Evolutionary conservation across 2,888 invertebrate species (phyloP).

Genomic region (Andrena bucephala): DNA sequence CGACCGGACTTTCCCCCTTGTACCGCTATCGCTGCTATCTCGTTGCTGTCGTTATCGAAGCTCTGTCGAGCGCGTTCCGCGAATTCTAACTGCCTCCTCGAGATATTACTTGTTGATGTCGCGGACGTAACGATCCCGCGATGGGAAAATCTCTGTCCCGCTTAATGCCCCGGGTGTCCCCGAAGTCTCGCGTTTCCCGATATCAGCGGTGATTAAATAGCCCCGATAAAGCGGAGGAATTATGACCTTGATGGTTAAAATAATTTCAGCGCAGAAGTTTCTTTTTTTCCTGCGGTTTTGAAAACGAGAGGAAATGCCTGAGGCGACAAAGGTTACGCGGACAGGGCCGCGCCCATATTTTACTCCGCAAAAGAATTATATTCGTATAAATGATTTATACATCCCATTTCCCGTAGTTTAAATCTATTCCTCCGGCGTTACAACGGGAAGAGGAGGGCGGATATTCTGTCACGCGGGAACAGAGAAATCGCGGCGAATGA

Average conservation of each 20-base stretch:
- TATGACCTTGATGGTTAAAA: not conserved
- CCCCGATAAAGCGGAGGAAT: not conserved
- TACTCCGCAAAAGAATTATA: constrained; percentile 35
- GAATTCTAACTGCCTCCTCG: constrained; percentile 4
- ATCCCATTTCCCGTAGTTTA: constrained; percentile 51
- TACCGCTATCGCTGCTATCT: constrained; percentile 26
- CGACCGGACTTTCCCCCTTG: not conserved
- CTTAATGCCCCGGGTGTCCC: not conserved
- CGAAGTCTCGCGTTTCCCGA: not conserved
- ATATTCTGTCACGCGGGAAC: constrained; percentile 25
- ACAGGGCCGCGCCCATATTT: not conserved
- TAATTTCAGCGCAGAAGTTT: not conserved
- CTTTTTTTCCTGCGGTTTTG: not conserved
- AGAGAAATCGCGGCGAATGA: constrained; percentile 22
- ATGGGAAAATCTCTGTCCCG: constrained; percentile 9
- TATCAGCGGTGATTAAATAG: not conserved
- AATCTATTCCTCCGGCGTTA: constrained; percentile 49
- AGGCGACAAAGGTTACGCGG: not conserved
- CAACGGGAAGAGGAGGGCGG: constrained; percentile 24
- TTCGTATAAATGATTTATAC: constrained; percentile 45
- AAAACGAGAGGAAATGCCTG: constrained; percentile 9
- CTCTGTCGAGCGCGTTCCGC: not conserved
- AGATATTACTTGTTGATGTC: constrained; percentile 54
- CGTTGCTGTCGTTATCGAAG: constrained; percentile 29
- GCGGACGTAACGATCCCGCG: constrained; percentile 2